These are phyloP conservation scores for Siderastrea radians DNA, from an alignment of 92 coral and sea anemone genomes.

Conservation along the genomic window DNA sequence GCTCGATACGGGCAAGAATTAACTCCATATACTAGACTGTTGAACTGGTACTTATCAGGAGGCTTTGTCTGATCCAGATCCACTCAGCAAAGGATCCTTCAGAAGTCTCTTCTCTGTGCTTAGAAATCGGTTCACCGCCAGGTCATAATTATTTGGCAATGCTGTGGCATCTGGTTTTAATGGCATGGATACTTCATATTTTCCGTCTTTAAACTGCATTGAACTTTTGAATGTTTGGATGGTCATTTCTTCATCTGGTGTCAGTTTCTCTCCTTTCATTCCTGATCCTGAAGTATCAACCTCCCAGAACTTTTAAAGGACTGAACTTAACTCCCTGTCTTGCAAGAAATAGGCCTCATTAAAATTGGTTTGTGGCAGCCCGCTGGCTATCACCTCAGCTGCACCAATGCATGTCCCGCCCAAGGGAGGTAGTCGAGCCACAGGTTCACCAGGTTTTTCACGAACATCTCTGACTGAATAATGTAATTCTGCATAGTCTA, in stretches of 20 bases:
- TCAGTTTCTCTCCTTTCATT: not conserved
- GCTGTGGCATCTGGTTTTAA: conserved; percentile 43
- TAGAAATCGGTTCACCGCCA: too few species aligned
- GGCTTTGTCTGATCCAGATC: conserved; percentile 50
- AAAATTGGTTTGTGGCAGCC: conserved; percentile 17
- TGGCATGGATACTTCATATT: conserved; percentile 55
- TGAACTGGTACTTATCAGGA: not conserved
- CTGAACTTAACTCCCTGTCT: conserved; percentile 42
- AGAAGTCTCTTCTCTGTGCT: too few species aligned
- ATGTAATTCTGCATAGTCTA: conserved; percentile 63
- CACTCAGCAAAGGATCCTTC: too few species aligned
- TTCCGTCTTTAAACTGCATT: not conserved
- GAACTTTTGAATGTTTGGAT: conserved; percentile 46
- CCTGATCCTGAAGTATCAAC: too few species aligned
- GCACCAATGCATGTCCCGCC: conserved; percentile 57
- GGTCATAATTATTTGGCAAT: conserved; percentile 56
- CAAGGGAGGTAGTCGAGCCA: conserved; percentile 64
- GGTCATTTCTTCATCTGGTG: conserved; percentile 37
- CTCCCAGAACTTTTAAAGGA: not conserved
- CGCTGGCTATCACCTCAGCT: not conserved
- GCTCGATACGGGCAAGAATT: too few species aligned
- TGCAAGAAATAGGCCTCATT: conserved; percentile 38
- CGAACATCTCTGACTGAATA: conserved; percentile 55
- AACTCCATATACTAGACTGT: too few species aligned
- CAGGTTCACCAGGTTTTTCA: conserved; percentile 54